Conservation (phyloP, 1,140 invertebrate genomes). For the Brachionus angularis region DNA sequence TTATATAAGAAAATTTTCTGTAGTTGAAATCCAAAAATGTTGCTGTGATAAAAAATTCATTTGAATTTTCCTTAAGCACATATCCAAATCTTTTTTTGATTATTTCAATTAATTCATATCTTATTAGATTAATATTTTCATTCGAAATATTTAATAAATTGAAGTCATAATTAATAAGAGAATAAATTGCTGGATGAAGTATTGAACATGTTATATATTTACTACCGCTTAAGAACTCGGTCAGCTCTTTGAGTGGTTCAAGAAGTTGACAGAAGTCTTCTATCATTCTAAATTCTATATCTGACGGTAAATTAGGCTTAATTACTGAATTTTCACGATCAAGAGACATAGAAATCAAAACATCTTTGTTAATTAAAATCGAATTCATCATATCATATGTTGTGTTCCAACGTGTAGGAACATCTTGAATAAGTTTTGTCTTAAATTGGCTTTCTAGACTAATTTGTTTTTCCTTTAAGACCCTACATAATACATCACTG, state of each 20-base stretch:
- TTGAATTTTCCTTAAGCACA: neutral
- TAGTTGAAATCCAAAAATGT: neutral
- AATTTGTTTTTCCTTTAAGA: neutral
- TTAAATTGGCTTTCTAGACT: neutral
- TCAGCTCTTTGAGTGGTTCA: slow-evolving; percentile 1
- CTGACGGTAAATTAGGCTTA: neutral
- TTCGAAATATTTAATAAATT: neutral
- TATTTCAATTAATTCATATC: neutral
- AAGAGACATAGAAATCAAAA: neutral
- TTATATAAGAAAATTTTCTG: neutral
- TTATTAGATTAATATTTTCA: neutral
- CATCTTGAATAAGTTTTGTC: neutral
- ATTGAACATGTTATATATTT: slow-evolving; percentile 13
- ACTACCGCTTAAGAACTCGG: neutral
- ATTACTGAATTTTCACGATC: neutral
- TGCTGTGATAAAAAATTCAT: no score
- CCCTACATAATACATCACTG: neutral
- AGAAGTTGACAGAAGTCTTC: slow-evolving; percentile 6
- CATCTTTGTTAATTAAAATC: neutral
- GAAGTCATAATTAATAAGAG: neutral
- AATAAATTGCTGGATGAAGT: neutral
- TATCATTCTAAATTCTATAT: neutral
- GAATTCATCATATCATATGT: slow-evolving; percentile 3
- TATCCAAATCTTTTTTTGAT: neutral
- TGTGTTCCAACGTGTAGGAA: slow-evolving; percentile 16